phyloP scores from a whole-genome alignment of 2,888 invertebrate species.

The Drosophila histrio region DNA sequence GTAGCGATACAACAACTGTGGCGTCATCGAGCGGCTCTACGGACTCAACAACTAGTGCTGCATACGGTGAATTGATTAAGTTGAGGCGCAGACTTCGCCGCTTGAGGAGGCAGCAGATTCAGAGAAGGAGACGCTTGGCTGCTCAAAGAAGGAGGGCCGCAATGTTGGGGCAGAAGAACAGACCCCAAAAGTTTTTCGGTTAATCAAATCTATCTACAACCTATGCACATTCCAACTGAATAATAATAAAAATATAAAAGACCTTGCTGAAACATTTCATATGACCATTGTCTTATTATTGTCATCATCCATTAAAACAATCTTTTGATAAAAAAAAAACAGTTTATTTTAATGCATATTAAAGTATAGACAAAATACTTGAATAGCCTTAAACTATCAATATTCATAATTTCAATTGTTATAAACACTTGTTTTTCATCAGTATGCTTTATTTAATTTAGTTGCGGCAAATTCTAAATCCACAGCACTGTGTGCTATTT shows the following conservation, averaged over 20 bases:
- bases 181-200: background rate
- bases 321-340: too few species aligned
- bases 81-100: background rate
- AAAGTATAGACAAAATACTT: background rate
- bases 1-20: background rate
- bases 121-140: background rate
- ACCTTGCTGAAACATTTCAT: background rate
- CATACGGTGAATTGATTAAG: background rate
- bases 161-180: background rate
- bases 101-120: too few species aligned
- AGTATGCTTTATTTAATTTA: too few species aligned
- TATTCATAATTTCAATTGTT: too few species aligned
- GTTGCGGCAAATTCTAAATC: too few species aligned
- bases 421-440: too few species aligned
- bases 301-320: too few species aligned
- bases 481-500: too few species aligned
- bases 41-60: background rate
- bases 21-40: background rate
- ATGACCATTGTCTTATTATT: background rate
- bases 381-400: too few species aligned
- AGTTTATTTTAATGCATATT: background rate
- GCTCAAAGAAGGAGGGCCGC: background rate
- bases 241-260: conserved; percentile 1
- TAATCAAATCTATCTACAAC: background rate
- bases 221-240: background rate